Conservation (phyloP, 2,888 invertebrate species). For the Lapara coniferarum region DNA sequence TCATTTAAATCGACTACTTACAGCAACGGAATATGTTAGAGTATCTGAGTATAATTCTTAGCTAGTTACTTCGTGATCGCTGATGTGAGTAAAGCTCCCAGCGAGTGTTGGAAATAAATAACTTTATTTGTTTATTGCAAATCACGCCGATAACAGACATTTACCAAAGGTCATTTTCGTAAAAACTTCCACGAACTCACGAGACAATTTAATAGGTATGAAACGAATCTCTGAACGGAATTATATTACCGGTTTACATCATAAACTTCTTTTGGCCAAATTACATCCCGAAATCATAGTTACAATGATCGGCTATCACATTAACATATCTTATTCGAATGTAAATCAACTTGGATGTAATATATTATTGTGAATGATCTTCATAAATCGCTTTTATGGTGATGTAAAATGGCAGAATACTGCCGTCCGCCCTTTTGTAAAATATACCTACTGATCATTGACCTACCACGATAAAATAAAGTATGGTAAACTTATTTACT, state of each 20-base stretch:
- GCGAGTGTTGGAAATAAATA: conserved; percentile 37
- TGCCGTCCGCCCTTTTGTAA: background rate
- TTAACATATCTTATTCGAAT: conserved; percentile 18
- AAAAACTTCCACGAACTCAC: conserved; percentile 36
- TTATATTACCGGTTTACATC: conserved; percentile 13
- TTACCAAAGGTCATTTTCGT: conserved; percentile 37
- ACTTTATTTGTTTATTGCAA: conserved; percentile 42
- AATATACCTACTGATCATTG: background rate
- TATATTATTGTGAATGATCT: conserved; percentile 10
- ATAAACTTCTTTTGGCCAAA: conserved; percentile 6
- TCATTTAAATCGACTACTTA: conserved; percentile 37
- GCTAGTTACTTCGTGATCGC: background rate
- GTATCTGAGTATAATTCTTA: too few species aligned
- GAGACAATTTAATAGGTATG: conserved; percentile 7
- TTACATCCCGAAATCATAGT: conserved; percentile 17
- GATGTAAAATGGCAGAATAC: background rate
- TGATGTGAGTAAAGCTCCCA: background rate
- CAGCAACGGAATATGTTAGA: too few species aligned
- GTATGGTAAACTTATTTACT: conserved; percentile 9
- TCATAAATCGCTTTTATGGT: conserved; percentile 7
- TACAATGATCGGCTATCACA: conserved; percentile 7
- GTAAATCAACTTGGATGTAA: conserved; percentile 3
- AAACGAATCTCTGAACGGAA: conserved; percentile 12
- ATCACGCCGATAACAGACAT: conserved; percentile 38
- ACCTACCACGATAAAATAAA: conserved; percentile 1